These are phyloP conservation scores for Malurus splendens DNA, from an alignment of 2,797 vertebrate species.

Conservation along the genomic window DNA sequence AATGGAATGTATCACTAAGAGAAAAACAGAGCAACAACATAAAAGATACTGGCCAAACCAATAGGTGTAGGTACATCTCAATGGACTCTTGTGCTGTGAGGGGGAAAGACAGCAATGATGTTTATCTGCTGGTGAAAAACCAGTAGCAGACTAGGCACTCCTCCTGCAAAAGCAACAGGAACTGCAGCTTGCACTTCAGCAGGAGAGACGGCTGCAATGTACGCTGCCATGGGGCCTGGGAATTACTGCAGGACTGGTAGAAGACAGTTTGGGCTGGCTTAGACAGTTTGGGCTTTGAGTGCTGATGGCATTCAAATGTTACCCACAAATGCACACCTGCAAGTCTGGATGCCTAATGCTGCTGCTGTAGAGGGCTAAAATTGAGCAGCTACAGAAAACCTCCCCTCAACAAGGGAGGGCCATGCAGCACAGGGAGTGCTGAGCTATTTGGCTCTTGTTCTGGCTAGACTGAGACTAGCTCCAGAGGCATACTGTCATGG, in stretches of 20 bases:
- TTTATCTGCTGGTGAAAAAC: not conserved
- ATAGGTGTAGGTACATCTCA: not conserved
- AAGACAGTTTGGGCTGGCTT: not conserved
- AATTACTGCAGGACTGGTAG: not conserved
- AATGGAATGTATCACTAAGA: not conserved
- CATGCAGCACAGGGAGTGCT: accelerated
- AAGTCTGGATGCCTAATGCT: not conserved
- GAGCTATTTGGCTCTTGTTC: not conserved
- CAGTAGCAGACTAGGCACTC: not conserved
- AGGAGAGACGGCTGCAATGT: not conserved
- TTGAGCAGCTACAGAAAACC: not conserved
- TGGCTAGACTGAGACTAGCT: not conserved
- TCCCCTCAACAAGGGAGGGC: not conserved
- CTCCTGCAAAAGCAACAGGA: conserved; percentile 10
- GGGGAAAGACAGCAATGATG: not conserved
- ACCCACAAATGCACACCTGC: not conserved
- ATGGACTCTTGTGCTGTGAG: not conserved
- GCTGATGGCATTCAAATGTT: not conserved
- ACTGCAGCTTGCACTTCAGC: not conserved
- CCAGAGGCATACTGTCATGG: not conserved
- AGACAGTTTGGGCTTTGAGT: not conserved
- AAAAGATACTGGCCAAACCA: not conserved
- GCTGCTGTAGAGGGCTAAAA: not conserved
- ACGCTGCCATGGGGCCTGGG: not conserved
- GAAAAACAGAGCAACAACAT: not conserved